A percentile compares a stretch with the other conserved stretches of the same genome.
Evolutionary conservation across 2,888 invertebrate species (phyloP).

Genomic region (Eristalinus sepulchralis): DNA sequence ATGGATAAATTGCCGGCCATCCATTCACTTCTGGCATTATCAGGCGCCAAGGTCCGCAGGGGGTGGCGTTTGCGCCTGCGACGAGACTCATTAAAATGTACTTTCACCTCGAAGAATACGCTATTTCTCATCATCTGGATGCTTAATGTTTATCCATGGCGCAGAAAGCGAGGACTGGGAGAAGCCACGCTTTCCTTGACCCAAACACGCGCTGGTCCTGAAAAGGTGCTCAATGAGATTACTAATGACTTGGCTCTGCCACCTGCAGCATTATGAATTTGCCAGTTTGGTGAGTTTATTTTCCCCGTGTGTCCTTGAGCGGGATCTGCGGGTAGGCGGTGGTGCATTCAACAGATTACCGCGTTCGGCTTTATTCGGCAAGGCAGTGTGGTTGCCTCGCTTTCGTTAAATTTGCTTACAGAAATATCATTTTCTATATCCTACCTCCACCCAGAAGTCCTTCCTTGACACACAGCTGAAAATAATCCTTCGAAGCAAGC

Average conservation of each 20-base stretch:
- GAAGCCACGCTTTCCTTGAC: slow-evolving; percentile 14
- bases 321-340: not conserved
- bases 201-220: not conserved
- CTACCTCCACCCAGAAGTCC: not conserved
- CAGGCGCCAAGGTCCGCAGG: not conserved
- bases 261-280: not conserved
- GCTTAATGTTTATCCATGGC: slow-evolving; percentile 17
- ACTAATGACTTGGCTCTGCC: slow-evolving; percentile 12
- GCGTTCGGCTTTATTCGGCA: not conserved
- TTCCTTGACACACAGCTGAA: not conserved
- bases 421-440: slow-evolving; percentile 21
- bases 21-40: slow-evolving; percentile 19
- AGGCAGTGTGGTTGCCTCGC: slow-evolving; percentile 16
- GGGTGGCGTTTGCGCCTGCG: not conserved
- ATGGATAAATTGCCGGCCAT: slow-evolving; percentile 40
- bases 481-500: slow-evolving; percentile 18
- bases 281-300: not conserved
- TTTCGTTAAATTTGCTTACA: slow-evolving; percentile 40
- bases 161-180: not conserved
- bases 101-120: slow-evolving; percentile 22
- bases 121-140: not conserved
- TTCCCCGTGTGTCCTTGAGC: not conserved
- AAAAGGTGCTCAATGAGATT: slow-evolving; percentile 49
- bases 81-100: slow-evolving; percentile 41
- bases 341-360: not conserved